Evolutionary conservation across 2,113 vertebrate genomes (phyloP).

Genomic region (Verasper variegatus): DNA sequence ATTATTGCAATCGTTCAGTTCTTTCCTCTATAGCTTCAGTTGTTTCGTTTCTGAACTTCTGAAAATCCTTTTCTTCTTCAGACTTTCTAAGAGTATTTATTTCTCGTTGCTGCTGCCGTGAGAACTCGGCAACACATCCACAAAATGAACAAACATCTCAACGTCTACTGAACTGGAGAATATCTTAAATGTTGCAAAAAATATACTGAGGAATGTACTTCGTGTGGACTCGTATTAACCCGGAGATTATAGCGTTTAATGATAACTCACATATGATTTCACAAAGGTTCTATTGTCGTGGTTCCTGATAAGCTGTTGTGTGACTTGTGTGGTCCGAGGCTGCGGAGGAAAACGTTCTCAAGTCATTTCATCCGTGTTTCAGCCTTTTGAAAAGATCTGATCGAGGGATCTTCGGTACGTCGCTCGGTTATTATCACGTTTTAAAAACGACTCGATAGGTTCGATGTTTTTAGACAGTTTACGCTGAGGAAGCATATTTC

Average conservation of each 20-base stretch:
- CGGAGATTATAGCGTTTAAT: conserved; percentile 53
- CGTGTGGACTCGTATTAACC: conserved; percentile 72
- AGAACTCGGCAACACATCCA: conserved; percentile 55
- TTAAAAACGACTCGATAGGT: conserved; percentile 18
- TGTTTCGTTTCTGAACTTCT: conserved; percentile 24
- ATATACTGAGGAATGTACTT: conserved; percentile 77
- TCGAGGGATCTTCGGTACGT: too few relatives aligned
- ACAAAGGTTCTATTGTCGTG: conserved; percentile 60
- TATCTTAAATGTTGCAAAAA: conserved; percentile 68
- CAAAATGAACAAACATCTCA: conserved; percentile 57
- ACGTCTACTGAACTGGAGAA: conserved; percentile 52
- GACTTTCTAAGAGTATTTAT: conserved; percentile 58
- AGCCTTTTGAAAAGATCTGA: too few relatives aligned
- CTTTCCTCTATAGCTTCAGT: background rate
- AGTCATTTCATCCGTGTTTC: conserved; percentile 45
- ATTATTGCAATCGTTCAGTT: too few relatives aligned
- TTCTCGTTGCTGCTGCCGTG: conserved; percentile 61
- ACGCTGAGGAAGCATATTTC: conserved; percentile 50
- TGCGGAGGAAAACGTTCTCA: conserved; percentile 1
- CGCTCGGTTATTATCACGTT: too few relatives aligned
- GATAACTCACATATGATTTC: conserved; percentile 42
- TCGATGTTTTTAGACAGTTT: conserved; percentile 16
- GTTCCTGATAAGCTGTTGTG: conserved; percentile 56
- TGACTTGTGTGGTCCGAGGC: conserved; percentile 46
- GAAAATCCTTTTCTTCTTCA: conserved; percentile 47